Base-by-base conservation (phyloP, 2,113 vertebrate genomes). In the Leptobrachium ailaonicum region DNA sequence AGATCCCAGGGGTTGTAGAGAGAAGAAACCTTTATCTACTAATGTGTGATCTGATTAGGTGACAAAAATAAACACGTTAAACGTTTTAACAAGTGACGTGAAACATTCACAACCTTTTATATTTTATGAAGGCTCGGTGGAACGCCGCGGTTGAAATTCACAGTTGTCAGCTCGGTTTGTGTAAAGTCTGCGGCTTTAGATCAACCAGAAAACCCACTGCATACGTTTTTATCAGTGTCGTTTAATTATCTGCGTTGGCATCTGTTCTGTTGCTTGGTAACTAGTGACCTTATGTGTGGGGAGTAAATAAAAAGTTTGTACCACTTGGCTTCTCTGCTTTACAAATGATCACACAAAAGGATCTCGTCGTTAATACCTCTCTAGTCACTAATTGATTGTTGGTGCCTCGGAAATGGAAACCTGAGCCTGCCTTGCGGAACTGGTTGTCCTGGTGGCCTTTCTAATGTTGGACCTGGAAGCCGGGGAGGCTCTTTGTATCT, bases 11-110 rank as follows among this genome's bases (percentile, higher is more conserved):
- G 13, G 44, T 50, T 41, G 47, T 20, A 50, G 66, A 6, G 62
- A 32, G 50, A 11, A 12, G 41, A 5, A 7, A 32, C 20, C 20
- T 40, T 45, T 0, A 14, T 2, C 58, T 53, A 10, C 74, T 47
- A 32, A 44, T n/a, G 44, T 53, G 54, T 66, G 45, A 76, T 76
- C 62, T 41, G 62, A 75, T 75, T 66, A 20, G 44, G 9, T 75
- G 40, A n/a, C 43, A 62, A 62, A 3, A 64, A 66, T 50, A 41
- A 76, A 76, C 45, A 50, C 10, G 63, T 76, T 66, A 9, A 50
- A 50, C 10, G 7, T 14, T 8, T 50, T 45, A 32, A 6, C 20
- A 50, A 70, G 6, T 12, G 2, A 13, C n/a, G 42, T 5, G 41
- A 74, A 42, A 74, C n/a, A 41, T 64, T 50, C 60, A 12, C 12